Evolutionary conservation across 2,113 vertebrate species (phyloP).

Genomic region (Ranitomeya variabilis): DNA sequence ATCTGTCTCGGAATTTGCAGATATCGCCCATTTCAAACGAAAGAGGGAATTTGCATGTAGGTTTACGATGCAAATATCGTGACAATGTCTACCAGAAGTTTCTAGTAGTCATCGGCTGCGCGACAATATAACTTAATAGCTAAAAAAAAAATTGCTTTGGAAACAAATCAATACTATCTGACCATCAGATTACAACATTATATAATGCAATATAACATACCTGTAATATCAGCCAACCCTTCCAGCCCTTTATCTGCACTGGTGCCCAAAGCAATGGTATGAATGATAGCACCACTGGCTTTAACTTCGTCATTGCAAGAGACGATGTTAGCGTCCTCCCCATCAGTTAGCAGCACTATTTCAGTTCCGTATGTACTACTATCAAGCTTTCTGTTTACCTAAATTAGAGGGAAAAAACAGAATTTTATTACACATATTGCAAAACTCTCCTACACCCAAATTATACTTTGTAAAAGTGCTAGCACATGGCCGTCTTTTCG

Average conservation of each 20-base stretch:
- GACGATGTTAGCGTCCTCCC: slow-evolving; percentile 55
- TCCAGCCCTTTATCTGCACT: slow-evolving; percentile 63
- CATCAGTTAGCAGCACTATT: slow-evolving; percentile 71
- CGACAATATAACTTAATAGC: no score
- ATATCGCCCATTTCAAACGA: no score
- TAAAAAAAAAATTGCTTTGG: neutral
- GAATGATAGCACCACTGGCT: slow-evolving; percentile 64
- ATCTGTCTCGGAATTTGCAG: no score
- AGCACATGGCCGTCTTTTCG: no score
- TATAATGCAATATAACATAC: slow-evolving; percentile 51
- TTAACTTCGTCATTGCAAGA: slow-evolving; percentile 58
- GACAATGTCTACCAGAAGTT: no score
- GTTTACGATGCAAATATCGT: no score
- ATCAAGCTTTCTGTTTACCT: slow-evolving; percentile 62
- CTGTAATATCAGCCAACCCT: slow-evolving; percentile 62
- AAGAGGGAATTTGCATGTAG: no score
- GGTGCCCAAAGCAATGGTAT: slow-evolving; percentile 69
- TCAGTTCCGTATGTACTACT: slow-evolving; percentile 65
- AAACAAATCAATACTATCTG: neutral
- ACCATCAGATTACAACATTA: neutral
- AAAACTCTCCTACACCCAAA: no score
- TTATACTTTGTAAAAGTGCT: no score
- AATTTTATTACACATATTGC: no score
- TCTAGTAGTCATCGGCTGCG: no score
- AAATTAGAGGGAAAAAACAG: neutral